Conservation (phyloP, 1,140 invertebrate genomes). For the Nymphalis io region DNA sequence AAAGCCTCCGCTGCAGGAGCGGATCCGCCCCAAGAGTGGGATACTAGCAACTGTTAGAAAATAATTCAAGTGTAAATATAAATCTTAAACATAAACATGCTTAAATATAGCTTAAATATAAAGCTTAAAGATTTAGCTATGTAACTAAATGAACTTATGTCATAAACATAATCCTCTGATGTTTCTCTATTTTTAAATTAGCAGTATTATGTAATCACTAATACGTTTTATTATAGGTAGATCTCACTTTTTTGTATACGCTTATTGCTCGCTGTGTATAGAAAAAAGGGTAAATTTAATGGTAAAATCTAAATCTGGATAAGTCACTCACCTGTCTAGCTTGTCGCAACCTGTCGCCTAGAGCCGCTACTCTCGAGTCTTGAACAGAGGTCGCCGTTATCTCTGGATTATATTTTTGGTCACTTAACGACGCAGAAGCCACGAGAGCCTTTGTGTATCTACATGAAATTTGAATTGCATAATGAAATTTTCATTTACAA, state of each 20-base stretch:
- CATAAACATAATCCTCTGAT: too few relatives aligned
- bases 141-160: too few relatives aligned
- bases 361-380: constrained; percentile 59
- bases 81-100: background rate
- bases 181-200: too few relatives aligned
- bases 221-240: too few relatives aligned
- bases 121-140: background rate
- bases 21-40: constrained; percentile 54
- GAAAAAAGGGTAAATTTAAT: background rate
- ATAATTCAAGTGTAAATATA: constrained; percentile 4
- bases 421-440: constrained; percentile 63
- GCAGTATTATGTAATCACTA: too few relatives aligned
- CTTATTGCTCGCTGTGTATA: background rate
- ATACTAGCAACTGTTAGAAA: constrained; percentile 60
- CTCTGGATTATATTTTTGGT: constrained; percentile 78
- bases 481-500: background rate
- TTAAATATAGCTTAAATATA: too few relatives aligned
- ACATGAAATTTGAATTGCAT: background rate
- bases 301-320: constrained; percentile 24
- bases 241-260: background rate
- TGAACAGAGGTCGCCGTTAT: constrained; percentile 48
- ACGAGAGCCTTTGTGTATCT: constrained; percentile 77
- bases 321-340: constrained; percentile 72
- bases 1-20: constrained; percentile 65
- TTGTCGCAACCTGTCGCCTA: constrained; percentile 70